Evolutionary conservation across 2,888 invertebrate genomes (phyloP).

Genomic region (Limulus polyphemus): DNA sequence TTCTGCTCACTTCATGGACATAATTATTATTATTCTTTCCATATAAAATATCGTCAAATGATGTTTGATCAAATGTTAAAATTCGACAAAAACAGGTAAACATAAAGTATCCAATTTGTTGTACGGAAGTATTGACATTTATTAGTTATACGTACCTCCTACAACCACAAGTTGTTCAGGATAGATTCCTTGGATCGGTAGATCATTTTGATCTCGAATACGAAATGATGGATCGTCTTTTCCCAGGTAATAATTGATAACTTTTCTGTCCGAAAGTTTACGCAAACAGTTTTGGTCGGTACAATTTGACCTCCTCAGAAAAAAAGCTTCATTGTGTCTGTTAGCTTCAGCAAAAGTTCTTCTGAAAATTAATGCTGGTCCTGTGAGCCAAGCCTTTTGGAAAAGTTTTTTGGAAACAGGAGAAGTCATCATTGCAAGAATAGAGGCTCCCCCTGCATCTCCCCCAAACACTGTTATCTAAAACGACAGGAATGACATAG

Average conservation of each 20-base stretch:
- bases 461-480: slow-evolving; percentile 24
- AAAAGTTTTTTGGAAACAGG: slow-evolving; percentile 12
- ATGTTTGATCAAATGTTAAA: too few species aligned
- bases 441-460: slow-evolving; percentile 23
- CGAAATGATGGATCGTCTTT: slow-evolving; percentile 30
- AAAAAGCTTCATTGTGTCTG: slow-evolving; percentile 16
- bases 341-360: slow-evolving; percentile 16
- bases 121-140: too few species aligned
- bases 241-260: slow-evolving; percentile 24
- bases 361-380: slow-evolving; percentile 24
- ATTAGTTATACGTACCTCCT: slow-evolving; percentile 17
- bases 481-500: slow-evolving; percentile 2
- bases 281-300: slow-evolving; percentile 13
- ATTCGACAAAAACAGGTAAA: too few species aligned
- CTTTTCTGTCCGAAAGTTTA: slow-evolving; percentile 12
- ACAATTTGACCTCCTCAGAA: slow-evolving; percentile 20
- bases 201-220: slow-evolving; percentile 28
- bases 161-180: slow-evolving; percentile 25
- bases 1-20: too few species aligned
- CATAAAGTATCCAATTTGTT: too few species aligned
- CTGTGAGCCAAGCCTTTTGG: slow-evolving; percentile 21
- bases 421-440: slow-evolving; percentile 21
- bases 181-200: slow-evolving; percentile 29
- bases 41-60: too few species aligned
- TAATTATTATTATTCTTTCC: too few species aligned